A percentile compares a stretch with the other conserved stretches of the same genome.
Evolutionary conservation across 2,888 invertebrate genomes (phyloP).

Genomic region (Mystacides longicornis): DNA sequence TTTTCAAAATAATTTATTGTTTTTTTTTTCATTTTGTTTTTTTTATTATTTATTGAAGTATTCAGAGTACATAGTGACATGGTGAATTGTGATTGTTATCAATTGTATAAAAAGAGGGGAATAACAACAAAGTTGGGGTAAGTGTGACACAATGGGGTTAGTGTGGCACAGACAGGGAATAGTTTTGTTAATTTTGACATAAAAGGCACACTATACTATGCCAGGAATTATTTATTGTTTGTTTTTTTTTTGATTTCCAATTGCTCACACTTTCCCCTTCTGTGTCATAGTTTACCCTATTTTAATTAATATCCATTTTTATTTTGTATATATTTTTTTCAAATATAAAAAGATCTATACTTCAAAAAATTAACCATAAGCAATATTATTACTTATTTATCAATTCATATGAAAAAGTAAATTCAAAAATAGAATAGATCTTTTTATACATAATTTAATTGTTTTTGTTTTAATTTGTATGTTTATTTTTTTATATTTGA

Average conservation of each 20-base stretch:
- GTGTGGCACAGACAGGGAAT: slow-evolving; percentile 50
- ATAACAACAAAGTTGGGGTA: slow-evolving; percentile 35
- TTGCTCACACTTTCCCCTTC: slow-evolving; percentile 48
- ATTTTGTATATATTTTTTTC: slow-evolving; percentile 6
- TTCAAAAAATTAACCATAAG: too few species aligned
- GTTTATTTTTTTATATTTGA: too few species aligned
- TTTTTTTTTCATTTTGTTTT: neutral
- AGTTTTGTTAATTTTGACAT: too few species aligned
- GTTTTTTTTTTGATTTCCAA: neutral
- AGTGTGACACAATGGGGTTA: slow-evolving; percentile 48
- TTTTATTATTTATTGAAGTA: neutral
- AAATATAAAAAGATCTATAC: too few species aligned
- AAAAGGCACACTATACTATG: too few species aligned
- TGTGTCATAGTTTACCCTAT: slow-evolving; percentile 43
- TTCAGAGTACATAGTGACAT: neutral
- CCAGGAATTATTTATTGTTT: neutral
- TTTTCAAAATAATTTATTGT: too few species aligned
- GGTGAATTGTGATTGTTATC: neutral
- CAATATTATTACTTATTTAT: too few species aligned
- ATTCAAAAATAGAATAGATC: too few species aligned
- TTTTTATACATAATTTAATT: too few species aligned
- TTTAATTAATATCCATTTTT: slow-evolving; percentile 21
- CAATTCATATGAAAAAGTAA: too few species aligned
- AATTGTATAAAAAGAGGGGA: neutral
- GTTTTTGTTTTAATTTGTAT: too few species aligned